These are phyloP conservation scores for Oegoconia quadripuncta DNA, from an alignment of 2,888 invertebrate species.

Conservation along the genomic window DNA sequence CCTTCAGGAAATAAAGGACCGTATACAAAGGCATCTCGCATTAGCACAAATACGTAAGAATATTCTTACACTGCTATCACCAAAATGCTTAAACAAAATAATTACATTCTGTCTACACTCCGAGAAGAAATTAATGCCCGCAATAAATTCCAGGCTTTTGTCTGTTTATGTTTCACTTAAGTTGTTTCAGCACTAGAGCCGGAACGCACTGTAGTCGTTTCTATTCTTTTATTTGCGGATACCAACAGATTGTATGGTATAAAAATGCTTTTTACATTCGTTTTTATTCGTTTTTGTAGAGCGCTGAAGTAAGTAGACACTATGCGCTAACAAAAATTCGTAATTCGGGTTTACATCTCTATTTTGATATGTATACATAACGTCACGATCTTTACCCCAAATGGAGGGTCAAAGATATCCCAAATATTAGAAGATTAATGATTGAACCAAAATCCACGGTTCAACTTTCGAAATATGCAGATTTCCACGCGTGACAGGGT, in stretches of 20 bases:
- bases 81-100: constrained; percentile 32
- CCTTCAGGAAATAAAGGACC: too few species aligned
- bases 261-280: background rate
- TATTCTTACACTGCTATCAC: constrained; percentile 20
- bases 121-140: constrained; percentile 46
- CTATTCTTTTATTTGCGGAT: constrained; percentile 19
- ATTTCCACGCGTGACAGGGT: too few species aligned
- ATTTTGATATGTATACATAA: too few species aligned
- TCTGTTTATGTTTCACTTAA: constrained; percentile 47
- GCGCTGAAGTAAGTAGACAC: too few species aligned
- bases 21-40: too few species aligned
- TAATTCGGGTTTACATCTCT: too few species aligned
- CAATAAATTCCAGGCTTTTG: constrained; percentile 50
- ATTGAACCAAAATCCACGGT: too few species aligned
- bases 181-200: constrained; percentile 30
- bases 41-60: constrained; percentile 3
- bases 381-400: too few species aligned
- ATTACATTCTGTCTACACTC: constrained; percentile 36
- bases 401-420: too few species aligned
- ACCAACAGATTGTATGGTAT: background rate
- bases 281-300: background rate
- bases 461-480: too few species aligned
- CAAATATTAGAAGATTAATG: too few species aligned
- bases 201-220: constrained; percentile 26
- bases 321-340: too few species aligned